These are phyloP conservation scores for Eilema depressum DNA, from an alignment of 2,888 invertebrate genomes.

Conservation along the genomic window DNA sequence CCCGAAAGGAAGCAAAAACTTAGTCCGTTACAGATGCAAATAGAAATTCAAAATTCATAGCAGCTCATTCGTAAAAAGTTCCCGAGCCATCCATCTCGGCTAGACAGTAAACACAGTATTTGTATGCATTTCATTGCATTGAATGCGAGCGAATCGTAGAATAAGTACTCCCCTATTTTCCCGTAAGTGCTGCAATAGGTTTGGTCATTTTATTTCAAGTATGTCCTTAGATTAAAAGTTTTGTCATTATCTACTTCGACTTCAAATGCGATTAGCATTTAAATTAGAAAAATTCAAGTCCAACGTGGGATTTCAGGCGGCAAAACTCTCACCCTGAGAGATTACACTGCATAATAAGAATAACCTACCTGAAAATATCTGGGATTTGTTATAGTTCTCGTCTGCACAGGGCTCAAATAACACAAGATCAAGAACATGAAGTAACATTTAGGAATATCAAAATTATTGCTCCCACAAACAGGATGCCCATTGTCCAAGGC, in stretches of 20 bases:
- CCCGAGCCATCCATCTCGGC: constrained; percentile 53
- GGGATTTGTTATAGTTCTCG: not conserved
- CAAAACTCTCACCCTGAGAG: not conserved
- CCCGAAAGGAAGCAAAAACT: constrained; percentile 14
- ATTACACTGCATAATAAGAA: not conserved
- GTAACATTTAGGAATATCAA: too few relatives aligned
- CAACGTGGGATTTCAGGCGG: not conserved
- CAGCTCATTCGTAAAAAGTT: constrained; percentile 35
- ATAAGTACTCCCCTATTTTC: constrained; percentile 19
- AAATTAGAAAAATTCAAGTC: not conserved
- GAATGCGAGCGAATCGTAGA: constrained; percentile 38
- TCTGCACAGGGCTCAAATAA: too few relatives aligned
- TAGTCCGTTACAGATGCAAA: constrained; percentile 31
- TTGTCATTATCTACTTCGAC: not conserved
- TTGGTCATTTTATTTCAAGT: constrained; percentile 3
- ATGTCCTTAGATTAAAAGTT: constrained; percentile 4
- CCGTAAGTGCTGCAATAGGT: constrained; percentile 17
- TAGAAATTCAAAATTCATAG: constrained; percentile 43
- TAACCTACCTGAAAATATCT: not conserved
- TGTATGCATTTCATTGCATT: constrained; percentile 65
- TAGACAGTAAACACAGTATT: constrained; percentile 67
- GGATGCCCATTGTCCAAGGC: too few relatives aligned
- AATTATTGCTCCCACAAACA: too few relatives aligned
- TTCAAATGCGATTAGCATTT: not conserved
- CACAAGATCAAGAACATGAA: too few relatives aligned